A percentile compares a stretch with the other conserved stretches of the same genome.
Conservation (phyloP, 2,113 vertebrate species). For the Antechinus flavipes region DNA sequence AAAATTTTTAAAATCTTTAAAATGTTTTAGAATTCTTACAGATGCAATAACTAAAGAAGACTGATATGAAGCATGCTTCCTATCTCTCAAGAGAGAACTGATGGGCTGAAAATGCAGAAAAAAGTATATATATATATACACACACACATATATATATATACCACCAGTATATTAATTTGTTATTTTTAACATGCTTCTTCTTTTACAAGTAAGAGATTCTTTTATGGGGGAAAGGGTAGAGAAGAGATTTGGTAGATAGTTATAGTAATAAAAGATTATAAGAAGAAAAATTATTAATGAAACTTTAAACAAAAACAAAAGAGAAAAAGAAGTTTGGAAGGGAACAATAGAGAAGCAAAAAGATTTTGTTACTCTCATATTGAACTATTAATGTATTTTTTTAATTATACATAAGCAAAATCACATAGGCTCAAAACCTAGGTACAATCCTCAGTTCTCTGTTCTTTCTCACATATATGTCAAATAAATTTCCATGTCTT, state of each 20-base stretch:
- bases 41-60: neutral
- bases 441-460: too few species aligned
- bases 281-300: neutral
- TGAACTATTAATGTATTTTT: too few species aligned
- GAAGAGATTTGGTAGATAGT: neutral
- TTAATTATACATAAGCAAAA: too few species aligned
- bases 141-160: too few species aligned
- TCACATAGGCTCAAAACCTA: too few species aligned
- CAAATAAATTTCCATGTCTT: too few species aligned
- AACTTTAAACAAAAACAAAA: too few species aligned
- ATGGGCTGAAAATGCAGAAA: neutral
- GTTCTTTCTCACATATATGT: too few species aligned
- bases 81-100: neutral
- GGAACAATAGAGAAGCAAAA: too few species aligned
- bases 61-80: neutral
- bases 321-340: too few species aligned
- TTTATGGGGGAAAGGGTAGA: neutral
- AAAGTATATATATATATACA: neutral
- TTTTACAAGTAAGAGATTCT: neutral
- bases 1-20: too few species aligned
- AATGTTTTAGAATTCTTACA: neutral
- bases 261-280: neutral
- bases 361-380: too few species aligned
- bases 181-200: neutral
- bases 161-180: neutral